Conservation (phyloP, 2,797 vertebrate species). For the Eurystomus glaucurus region DNA sequence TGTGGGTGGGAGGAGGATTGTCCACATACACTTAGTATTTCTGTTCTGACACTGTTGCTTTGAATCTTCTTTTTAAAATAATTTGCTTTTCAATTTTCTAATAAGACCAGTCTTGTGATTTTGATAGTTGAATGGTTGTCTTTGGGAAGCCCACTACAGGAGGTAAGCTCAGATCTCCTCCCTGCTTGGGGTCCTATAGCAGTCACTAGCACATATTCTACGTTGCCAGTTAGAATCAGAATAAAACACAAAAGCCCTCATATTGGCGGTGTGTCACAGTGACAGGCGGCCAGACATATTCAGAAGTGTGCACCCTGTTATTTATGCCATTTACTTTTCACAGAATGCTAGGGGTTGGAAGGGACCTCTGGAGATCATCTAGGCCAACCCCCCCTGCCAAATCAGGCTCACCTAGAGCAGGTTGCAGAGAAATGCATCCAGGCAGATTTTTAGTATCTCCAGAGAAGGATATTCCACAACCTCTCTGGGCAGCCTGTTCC, state of each 20-base stretch:
- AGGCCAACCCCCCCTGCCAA: not conserved
- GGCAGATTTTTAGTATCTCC: not conserved
- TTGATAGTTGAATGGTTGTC: not conserved
- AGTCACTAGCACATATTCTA: not conserved
- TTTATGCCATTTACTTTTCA: not conserved
- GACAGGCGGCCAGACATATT: fast-evolving
- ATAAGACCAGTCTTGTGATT: not conserved
- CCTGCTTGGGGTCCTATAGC: not conserved
- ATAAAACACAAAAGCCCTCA: fast-evolving
- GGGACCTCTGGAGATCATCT: not conserved
- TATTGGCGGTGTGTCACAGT: fast-evolving
- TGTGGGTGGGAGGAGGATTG: not conserved
- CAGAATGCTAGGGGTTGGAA: not conserved
- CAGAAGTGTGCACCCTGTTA: not conserved
- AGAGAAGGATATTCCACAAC: not conserved
- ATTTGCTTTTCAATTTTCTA: not conserved
- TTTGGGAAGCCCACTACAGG: not conserved
- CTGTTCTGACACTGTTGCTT: not conserved
- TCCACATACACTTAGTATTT: not conserved
- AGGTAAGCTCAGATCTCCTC: not conserved
- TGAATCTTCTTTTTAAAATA: not conserved
- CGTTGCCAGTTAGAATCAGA: not conserved
- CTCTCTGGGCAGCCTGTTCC: not conserved
- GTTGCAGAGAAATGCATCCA: not conserved
- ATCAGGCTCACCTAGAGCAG: not conserved